Base-by-base conservation (phyloP, 2,113 vertebrate genomes). In the Thinocorus orbignyianus region DNA sequence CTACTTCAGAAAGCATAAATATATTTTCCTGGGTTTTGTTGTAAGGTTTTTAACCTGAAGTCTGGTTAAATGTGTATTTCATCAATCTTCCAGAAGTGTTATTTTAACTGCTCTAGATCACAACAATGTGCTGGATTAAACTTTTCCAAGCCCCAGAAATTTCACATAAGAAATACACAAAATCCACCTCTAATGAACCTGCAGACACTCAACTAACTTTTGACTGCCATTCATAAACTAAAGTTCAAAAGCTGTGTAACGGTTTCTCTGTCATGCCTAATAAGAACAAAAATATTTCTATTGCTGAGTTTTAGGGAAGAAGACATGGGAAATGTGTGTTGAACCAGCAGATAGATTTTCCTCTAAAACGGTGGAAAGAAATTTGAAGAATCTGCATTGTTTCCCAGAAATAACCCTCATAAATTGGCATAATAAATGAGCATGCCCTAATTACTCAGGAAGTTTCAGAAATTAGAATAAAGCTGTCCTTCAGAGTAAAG, bases 391-490 rank as follows among this genome's bases (percentile, higher is more conserved):
- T 87, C 33, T 3, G 3, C 58, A 93, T 83, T 95, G 86, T 92
- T 91, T 86, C 66, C 84, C 46, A 60, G 87, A 81, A 19, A 78
- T 30, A 94, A 73, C 15, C 68, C 48, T 83, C 62, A 60, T 58
- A 95, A 94, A 93, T 93, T 88, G 83, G 72, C 86, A 80, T 90
- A 95, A 94, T 86, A 93, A 90, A 92, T 77, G 51, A 95, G 61
- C 77, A 71, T 30, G 86, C 81, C 82, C 85, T 95, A 93, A 94
- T 95, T 96, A 92, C 60, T 93, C 88, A 58, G 64, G 79, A 92
- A 92, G 91, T 92, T 68, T n/a, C 61, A 87, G 51, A 93, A 95
- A 92, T 92, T 73, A 89, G 62, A 89, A 94, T 90, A 92, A 90
- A 90, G 80, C 92, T 93, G 93, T 89, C 91, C 84, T 93, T 96